A percentile compares a stretch with the other conserved stretches of the same genome.
These are phyloP conservation scores for Aphidius gifuensis DNA, from an alignment of 1,140 invertebrate genomes.

Conservation along the genomic window DNA sequence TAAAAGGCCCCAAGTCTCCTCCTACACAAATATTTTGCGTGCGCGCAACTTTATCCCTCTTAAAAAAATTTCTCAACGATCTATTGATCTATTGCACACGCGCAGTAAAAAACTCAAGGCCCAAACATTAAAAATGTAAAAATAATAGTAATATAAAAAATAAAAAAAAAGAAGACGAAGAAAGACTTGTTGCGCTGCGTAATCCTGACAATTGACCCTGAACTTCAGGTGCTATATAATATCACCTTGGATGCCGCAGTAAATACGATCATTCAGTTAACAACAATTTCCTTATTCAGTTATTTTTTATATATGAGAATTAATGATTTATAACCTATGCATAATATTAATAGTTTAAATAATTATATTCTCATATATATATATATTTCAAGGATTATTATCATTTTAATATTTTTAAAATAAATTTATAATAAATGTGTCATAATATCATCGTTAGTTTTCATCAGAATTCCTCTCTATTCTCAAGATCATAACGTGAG, in stretches of 20 bases:
- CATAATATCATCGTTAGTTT: too few species aligned
- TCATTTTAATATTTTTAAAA: too few species aligned
- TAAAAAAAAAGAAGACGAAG: constrained; percentile 29
- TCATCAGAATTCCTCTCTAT: too few species aligned
- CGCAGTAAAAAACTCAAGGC: constrained; percentile 38
- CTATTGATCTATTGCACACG: constrained; percentile 19
- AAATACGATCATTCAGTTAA: constrained; percentile 20
- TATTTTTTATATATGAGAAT: constrained; percentile 35
- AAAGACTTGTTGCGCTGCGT: constrained; percentile 26
- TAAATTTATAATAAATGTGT: too few species aligned
- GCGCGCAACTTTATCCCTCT: background rate
- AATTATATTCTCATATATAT: background rate
- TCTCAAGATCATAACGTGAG: too few species aligned
- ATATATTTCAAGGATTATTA: too few species aligned
- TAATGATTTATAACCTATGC: constrained; percentile 16
- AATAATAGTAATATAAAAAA: constrained; percentile 35
- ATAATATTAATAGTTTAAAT: constrained; percentile 36
- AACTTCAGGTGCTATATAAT: constrained; percentile 40
- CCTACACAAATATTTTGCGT: background rate
- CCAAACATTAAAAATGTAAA: constrained; percentile 37
- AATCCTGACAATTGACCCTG: constrained; percentile 48
- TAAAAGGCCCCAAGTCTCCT: background rate
- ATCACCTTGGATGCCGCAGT: background rate
- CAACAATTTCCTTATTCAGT: constrained; percentile 49
- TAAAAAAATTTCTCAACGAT: background rate